phyloP scores from a whole-genome alignment of 2,888 invertebrate species.

The Chaetogeoica ovagalla region DNA sequence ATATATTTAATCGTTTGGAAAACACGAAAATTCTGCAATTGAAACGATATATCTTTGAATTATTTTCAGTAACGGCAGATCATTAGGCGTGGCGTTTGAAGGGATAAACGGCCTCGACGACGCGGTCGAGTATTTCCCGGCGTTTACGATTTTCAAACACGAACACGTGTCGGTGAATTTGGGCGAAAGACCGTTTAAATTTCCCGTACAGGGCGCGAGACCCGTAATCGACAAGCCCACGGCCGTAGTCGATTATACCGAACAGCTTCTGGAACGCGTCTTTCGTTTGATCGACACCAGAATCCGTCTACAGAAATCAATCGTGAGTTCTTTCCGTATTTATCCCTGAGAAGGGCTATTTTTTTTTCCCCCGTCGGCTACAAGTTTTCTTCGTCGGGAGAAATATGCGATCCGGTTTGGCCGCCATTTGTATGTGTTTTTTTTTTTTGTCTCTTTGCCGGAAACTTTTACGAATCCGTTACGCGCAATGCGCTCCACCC shows the following conservation, averaged over 20 bases:
- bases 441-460: no score
- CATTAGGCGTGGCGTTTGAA: constrained; percentile 25
- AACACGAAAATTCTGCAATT: no score
- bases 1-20: no score
- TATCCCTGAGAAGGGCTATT: no score
- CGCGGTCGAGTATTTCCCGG: constrained; percentile 14
- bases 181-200: constrained; percentile 36
- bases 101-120: not conserved
- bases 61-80: constrained; percentile 30
- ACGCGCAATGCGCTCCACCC: no score
- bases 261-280: not conserved
- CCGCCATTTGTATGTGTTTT: no score
- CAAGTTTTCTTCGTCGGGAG: no score
- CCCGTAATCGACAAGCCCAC: constrained; percentile 1
- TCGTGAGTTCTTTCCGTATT: not conserved
- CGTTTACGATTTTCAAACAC: constrained; percentile 2
- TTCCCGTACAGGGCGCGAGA: not conserved
- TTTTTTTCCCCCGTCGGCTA: no score
- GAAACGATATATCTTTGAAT: no score
- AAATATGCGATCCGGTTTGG: no score
- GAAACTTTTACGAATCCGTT: no score
- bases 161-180: constrained; percentile 29
- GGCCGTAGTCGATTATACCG: not conserved
- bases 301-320: not conserved
- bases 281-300: not conserved